Evolutionary conservation across 2,113 vertebrate genomes (phyloP).

Genomic region (Otolemur garnettii): DNA sequence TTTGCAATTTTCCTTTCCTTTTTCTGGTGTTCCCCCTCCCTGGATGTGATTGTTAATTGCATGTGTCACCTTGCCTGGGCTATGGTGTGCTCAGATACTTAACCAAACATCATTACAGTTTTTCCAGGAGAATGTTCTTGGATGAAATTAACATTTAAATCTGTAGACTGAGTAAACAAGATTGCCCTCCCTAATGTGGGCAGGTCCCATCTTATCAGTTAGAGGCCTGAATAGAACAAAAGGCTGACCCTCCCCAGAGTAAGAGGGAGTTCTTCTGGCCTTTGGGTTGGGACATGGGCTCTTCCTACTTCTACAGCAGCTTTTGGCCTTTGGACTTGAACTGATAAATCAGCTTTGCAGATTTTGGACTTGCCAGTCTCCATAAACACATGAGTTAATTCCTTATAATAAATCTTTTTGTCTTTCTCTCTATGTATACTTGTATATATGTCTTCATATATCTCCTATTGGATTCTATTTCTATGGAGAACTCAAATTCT

Average conservation of each 20-base stretch:
- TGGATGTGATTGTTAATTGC: not conserved
- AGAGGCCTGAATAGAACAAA: not conserved
- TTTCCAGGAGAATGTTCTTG: slow-evolving; percentile 1
- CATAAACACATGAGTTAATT: not conserved
- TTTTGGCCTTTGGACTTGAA: not conserved
- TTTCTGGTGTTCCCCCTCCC: not conserved
- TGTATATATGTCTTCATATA: not conserved
- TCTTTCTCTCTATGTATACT: not conserved
- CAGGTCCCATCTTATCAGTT: not conserved
- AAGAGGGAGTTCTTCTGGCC: not conserved
- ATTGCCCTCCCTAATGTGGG: not conserved
- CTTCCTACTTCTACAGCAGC: not conserved
- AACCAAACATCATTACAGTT: not conserved
- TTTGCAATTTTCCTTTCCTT: not conserved
- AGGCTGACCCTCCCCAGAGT: not conserved
- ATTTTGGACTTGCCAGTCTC: not conserved
- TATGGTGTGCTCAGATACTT: not conserved
- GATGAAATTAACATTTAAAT: not conserved
- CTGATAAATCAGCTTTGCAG: not conserved
- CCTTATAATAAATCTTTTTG: not conserved
- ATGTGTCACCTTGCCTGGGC: not conserved
- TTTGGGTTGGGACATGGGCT: not conserved
- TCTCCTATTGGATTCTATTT: not conserved
- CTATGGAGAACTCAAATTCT: not conserved
- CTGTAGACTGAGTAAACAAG: not conserved